Conservation (phyloP, 2,113 vertebrate species). For the Sander lucioperca region DNA sequence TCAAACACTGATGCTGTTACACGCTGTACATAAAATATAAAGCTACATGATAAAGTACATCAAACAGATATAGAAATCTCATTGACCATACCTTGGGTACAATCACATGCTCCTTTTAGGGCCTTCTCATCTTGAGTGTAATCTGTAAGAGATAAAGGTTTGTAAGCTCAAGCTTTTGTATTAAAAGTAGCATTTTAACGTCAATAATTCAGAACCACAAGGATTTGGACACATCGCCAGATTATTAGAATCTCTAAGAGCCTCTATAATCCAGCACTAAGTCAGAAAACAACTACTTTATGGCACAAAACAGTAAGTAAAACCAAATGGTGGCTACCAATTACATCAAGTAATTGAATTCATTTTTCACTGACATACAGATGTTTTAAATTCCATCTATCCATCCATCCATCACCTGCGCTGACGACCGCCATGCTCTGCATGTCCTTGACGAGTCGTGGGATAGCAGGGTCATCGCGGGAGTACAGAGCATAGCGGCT, state of each 20-base stretch:
- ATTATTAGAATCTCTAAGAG: not conserved
- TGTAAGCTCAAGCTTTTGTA: conserved; percentile 2
- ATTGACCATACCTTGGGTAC: conserved; percentile 88
- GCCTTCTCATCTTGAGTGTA: conserved; percentile 97
- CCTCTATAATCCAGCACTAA: not conserved
- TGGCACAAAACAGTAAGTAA: not conserved
- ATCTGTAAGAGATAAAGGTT: conserved; percentile 82
- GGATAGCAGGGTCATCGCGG: conserved; percentile 81
- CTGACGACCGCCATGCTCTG: conserved; percentile 78
- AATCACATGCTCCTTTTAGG: conserved; percentile 93
- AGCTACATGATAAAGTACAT: conserved; percentile 23
- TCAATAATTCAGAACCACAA: not conserved
- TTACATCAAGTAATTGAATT: not conserved
- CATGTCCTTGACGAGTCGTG: conserved; percentile 88
- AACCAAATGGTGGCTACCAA: not conserved
- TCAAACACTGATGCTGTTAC: conserved; percentile 6
- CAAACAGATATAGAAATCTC: not conserved
- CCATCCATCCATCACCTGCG: conserved; percentile 82
- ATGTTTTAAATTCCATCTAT: not conserved
- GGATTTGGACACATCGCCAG: not conserved
- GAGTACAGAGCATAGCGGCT: conserved; percentile 89
- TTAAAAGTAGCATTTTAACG: not conserved
- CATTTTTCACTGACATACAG: not conserved
- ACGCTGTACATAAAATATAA: not conserved
- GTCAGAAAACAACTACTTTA: not conserved